phyloP scores from a whole-genome alignment of 1,140 invertebrate species.

The Ceratosolen fusciceps region DNA sequence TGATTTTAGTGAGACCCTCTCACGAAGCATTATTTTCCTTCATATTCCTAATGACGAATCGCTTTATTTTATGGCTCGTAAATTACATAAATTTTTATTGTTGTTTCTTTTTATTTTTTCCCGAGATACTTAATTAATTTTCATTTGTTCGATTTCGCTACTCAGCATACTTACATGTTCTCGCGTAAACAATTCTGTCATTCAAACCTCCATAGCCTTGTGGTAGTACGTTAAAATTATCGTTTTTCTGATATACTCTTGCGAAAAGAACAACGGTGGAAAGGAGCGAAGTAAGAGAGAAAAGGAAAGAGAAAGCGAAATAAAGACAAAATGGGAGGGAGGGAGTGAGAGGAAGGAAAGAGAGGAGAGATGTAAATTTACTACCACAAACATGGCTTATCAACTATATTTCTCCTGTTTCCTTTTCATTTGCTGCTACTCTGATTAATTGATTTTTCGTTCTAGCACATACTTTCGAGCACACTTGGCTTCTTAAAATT shows the following conservation, averaged over 20 bases:
- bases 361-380: neutral
- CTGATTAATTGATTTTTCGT: slow-evolving; percentile 30
- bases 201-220: neutral
- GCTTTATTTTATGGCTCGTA: neutral
- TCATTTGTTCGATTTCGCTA: slow-evolving; percentile 21
- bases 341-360: neutral
- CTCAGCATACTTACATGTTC: neutral
- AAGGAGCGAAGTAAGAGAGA: slow-evolving; percentile 11
- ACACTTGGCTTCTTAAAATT: neutral
- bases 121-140: slow-evolving; percentile 7
- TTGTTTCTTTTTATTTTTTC: neutral
- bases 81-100: slow-evolving; percentile 1
- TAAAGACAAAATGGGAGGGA: neutral
- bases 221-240: slow-evolving; percentile 17
- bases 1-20: neutral
- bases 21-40: neutral
- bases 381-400: slow-evolving; percentile 22
- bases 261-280: neutral
- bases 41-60: neutral
- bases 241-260: neutral
- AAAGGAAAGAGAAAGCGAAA: neutral
- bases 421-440: neutral
- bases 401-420: neutral
- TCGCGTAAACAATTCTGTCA: slow-evolving; percentile 18
- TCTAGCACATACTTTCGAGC: neutral